phyloP scores from a whole-genome alignment of 2,113 vertebrate species.

The Tauraco erythrolophus region DNA sequence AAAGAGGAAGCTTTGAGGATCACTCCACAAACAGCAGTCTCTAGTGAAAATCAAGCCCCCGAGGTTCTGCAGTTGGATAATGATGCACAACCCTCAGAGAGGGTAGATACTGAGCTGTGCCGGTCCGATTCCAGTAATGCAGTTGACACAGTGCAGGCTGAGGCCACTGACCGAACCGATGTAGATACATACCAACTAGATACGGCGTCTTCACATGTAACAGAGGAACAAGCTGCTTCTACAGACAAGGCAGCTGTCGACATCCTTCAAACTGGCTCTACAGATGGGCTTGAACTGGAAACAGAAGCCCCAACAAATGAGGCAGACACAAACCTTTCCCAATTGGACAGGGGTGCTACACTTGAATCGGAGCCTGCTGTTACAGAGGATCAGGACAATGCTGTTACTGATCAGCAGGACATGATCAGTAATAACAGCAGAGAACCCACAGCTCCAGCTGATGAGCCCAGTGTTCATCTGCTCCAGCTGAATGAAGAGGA shows the following conservation, averaged over 20 bases:
- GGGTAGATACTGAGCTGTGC: neutral
- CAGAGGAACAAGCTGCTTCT: neutral
- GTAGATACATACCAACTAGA: neutral
- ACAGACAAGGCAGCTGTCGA: neutral
- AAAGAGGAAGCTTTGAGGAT: neutral
- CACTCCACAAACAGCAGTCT: neutral
- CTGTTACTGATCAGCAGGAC: neutral
- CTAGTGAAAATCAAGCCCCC: neutral
- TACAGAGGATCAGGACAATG: neutral
- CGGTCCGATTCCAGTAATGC: constrained; percentile 16
- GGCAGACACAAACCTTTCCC: neutral
- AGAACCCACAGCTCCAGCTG: neutral
- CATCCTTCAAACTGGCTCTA: neutral
- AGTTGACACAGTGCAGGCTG: constrained; percentile 1
- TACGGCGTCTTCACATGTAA: neutral
- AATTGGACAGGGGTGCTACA: neutral
- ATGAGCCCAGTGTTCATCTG: neutral
- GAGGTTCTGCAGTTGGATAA: neutral
- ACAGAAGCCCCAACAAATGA: neutral
- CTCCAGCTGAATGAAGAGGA: neutral
- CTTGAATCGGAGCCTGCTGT: neutral
- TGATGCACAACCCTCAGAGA: neutral
- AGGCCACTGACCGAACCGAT: neutral
- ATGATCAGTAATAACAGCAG: neutral
- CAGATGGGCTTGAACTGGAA: neutral